Conservation (phyloP, 2,113 vertebrate species). For the Ursus arctos region DNA sequence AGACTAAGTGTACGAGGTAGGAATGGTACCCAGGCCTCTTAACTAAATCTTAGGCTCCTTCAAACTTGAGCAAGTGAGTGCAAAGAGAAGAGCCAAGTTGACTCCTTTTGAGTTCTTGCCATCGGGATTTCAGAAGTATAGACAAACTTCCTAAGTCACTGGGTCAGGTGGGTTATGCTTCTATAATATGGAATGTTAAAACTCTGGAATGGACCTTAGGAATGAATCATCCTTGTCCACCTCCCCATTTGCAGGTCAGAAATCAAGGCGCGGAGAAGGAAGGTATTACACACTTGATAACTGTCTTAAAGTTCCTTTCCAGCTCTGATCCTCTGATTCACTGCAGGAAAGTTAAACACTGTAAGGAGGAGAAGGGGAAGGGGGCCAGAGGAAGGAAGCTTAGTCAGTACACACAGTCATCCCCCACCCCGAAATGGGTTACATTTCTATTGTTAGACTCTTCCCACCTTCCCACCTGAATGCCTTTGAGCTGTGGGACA, state of each 20-base stretch:
- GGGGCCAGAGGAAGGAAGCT: constrained; percentile 61
- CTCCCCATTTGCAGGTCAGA: not conserved
- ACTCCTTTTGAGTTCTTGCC: not conserved
- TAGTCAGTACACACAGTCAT: constrained; percentile 19
- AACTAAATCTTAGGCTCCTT: not conserved
- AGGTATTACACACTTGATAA: not conserved
- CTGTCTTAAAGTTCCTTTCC: not conserved
- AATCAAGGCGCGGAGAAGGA: constrained; percentile 24
- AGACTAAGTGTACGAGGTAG: not conserved
- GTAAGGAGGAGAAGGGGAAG: not conserved
- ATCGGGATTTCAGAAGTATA: not conserved
- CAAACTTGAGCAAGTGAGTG: not conserved
- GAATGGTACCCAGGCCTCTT: not conserved
- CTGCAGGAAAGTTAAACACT: not conserved
- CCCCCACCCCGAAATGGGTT: not conserved
- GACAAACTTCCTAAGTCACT: not conserved
- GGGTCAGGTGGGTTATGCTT: not conserved
- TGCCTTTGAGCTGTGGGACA: not conserved
- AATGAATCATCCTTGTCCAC: not conserved
- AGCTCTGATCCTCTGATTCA: constrained; percentile 46
- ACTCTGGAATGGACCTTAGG: not conserved
- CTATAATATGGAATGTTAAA: not conserved
- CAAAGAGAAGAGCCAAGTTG: not conserved
- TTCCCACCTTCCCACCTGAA: constrained; percentile 1
- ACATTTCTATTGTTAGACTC: not conserved